Evolutionary conservation across 1,140 invertebrate species (phyloP), one percentile per base, ranked within the genome.

Genomic region (Euglossa dilemma): DNA sequence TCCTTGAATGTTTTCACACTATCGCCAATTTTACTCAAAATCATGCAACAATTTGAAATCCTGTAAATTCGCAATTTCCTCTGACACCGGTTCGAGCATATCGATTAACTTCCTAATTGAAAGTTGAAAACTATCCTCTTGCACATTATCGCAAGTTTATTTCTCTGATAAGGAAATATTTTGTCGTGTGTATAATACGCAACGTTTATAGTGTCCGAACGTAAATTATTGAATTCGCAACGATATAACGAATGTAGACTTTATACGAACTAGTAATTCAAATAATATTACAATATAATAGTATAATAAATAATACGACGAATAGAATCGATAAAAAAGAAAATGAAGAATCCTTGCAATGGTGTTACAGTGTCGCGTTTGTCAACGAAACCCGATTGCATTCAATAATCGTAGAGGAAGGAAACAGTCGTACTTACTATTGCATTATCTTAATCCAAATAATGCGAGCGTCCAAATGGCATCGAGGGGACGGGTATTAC

Each of bases 401-500:
- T 67, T 63, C 64, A 52, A 77, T 83, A 83, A 83, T 67, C 74
- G 47, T 50, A 78, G 78, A 47, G 78, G 66, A 78, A 78, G 67
- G 74, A 77, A 83, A 78, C 74, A 83, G 14, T 77, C 74, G 67
- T 83, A 83, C 81, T 83, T 77, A 83, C 81, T 83, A 83, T 83
- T 83, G 74, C 81, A 77, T 83, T 83, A 81, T 80, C 85, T 87
- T 87, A 87, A 87, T 87, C 86, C 86, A 84, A 87, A 84, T 77
- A 87, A 87, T 61, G 80, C 79, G 85, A 64, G 79, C 45, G 84
- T 56, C 59, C 70, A 47, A 86, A 75, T 66, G 82, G 73, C 73
- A 73, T 77, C 75, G 54, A 66, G n/a, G 50, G 47, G 28, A 61
- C 50, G 71, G 52, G 63, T 56, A 43, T 45, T 64, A 66, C 36